Percentiles rank a stretch among this genome's conserved stretches.
Evolutionary conservation across 2,113 vertebrate species (phyloP).

Genomic region (Cinclus cinclus): DNA sequence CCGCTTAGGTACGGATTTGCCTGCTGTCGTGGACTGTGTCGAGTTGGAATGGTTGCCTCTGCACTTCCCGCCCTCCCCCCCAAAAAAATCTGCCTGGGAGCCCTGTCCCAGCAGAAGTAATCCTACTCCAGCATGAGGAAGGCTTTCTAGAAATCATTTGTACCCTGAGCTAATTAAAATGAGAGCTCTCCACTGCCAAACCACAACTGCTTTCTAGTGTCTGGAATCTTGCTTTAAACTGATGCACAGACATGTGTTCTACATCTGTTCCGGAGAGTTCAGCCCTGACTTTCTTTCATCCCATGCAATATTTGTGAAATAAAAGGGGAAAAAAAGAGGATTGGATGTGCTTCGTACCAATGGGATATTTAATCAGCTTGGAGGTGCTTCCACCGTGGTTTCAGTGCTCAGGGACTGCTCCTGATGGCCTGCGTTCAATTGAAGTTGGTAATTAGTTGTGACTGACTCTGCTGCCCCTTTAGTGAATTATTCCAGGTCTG

Average conservation of each 20-base stretch:
- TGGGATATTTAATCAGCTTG: conserved; percentile 61
- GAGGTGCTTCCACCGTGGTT: conserved; percentile 27
- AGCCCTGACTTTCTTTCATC: conserved; percentile 68
- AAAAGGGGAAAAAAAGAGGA: conserved; percentile 41
- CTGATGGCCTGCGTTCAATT: conserved; percentile 45
- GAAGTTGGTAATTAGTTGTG: conserved; percentile 34
- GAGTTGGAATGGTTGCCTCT: neutral
- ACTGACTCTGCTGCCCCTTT: conserved; percentile 26
- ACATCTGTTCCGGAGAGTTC: conserved; percentile 63
- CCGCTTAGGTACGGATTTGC: accelerated
- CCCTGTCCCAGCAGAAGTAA: neutral
- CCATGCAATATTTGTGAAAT: conserved; percentile 69
- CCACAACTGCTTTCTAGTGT: conserved; percentile 61
- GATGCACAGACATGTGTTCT: conserved; percentile 70
- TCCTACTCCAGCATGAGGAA: neutral
- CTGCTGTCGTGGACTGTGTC: neutral
- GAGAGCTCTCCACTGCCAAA: conserved; percentile 42
- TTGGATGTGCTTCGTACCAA: conserved; percentile 59
- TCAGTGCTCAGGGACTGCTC: neutral
- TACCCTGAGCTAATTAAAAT: conserved; percentile 52
- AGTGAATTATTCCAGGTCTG: conserved; percentile 7
- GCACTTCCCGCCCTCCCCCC: neutral
- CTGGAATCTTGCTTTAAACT: conserved; percentile 62
- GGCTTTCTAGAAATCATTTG: conserved; percentile 50
- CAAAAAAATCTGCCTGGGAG: neutral